phyloP scores from a whole-genome alignment of 1,140 invertebrate genomes.

The Magallana ariakensis region DNA sequence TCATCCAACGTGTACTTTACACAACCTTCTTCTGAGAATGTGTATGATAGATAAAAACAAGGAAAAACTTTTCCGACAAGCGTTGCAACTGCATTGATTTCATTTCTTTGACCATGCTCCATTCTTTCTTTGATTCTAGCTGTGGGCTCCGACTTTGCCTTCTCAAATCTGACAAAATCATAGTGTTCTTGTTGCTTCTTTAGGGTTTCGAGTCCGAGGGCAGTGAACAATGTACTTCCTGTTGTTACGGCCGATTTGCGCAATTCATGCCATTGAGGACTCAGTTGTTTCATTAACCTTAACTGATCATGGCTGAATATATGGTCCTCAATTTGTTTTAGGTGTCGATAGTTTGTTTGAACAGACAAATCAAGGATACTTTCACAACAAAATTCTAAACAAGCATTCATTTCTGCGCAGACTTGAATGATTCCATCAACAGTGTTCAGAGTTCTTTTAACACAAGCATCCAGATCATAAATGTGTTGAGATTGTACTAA shows the following conservation, averaged over 20 bases:
- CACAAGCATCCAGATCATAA: neutral
- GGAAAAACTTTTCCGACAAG: too few species aligned
- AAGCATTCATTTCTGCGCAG: neutral
- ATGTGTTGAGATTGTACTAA: neutral
- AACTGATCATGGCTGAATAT: neutral
- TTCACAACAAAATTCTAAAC: neutral
- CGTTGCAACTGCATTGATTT: too few species aligned
- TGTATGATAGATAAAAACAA: neutral
- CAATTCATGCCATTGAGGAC: slow-evolving; percentile 23
- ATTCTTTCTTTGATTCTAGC: neutral
- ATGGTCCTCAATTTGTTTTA: neutral
- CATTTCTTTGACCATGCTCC: too few species aligned
- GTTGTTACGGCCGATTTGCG: slow-evolving; percentile 14
- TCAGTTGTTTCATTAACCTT: slow-evolving; percentile 30
- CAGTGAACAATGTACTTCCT: slow-evolving; percentile 31
- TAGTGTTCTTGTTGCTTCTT: slow-evolving; percentile 40
- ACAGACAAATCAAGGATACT: neutral
- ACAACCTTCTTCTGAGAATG: slow-evolving; percentile 49
- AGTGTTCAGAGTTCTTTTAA: neutral
- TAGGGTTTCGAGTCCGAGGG: slow-evolving; percentile 11
- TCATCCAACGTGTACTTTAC: neutral
- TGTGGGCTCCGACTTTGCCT: neutral
- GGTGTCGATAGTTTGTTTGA: slow-evolving; percentile 1
- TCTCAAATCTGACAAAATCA: slow-evolving; percentile 23
- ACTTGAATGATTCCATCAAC: neutral